phyloP scores from a whole-genome alignment of 2,113 vertebrate genomes.

The Herpetotheres cachinnans region DNA sequence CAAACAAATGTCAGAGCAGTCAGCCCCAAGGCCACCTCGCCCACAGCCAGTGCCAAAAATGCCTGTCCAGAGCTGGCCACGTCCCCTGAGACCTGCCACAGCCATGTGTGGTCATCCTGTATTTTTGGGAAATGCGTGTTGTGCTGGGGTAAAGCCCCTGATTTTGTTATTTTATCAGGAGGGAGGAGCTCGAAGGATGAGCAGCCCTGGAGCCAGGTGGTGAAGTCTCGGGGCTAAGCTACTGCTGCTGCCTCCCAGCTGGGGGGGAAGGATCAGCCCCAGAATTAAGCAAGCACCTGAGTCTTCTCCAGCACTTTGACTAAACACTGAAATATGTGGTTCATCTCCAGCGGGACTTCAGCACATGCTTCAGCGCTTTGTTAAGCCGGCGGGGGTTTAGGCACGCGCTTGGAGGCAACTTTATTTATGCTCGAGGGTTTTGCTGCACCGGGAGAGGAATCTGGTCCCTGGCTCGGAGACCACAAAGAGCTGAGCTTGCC shows the following conservation, averaged over 20 bases:
- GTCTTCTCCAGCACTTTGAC: neutral
- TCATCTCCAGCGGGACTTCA: neutral
- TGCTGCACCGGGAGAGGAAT: neutral
- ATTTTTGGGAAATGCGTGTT: fast-evolving
- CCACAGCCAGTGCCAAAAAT: neutral
- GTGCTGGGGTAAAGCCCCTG: neutral
- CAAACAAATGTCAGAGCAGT: neutral
- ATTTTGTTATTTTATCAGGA: neutral
- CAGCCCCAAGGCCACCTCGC: neutral
- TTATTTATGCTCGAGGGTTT: neutral
- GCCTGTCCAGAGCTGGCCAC: neutral
- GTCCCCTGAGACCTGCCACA: neutral
- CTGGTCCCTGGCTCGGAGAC: neutral
- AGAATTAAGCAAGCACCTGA: neutral
- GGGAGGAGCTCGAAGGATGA: neutral
- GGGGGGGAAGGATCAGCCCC: neutral
- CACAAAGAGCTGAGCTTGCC: neutral
- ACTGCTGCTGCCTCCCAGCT: neutral
- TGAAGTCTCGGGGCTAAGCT: neutral
- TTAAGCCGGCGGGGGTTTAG: neutral
- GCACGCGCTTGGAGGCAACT: neutral
- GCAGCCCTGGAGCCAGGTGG: neutral
- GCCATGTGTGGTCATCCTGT: fast-evolving
- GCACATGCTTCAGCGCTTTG: neutral
- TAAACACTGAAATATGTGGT: neutral